Conservation (phyloP, 2,797 vertebrate genomes). For the Leptoclinus maculatus region DNA sequence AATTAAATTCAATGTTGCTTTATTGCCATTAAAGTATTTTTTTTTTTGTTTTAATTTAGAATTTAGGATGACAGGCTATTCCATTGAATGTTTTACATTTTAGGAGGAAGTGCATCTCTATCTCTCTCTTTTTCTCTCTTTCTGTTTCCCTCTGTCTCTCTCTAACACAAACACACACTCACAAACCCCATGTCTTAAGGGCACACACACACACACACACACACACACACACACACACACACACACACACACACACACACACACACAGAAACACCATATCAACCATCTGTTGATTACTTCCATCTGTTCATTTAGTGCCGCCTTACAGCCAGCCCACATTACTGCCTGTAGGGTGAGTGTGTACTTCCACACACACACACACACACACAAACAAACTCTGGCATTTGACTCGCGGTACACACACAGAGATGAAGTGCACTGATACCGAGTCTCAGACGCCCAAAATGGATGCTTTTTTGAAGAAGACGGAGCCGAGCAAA, state of each 20-base stretch:
- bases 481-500: slow-evolving; percentile 29
- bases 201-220: not conserved
- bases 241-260: slow-evolving; percentile 19
- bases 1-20: no score
- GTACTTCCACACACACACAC: slow-evolving; percentile 9
- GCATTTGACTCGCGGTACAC: not conserved
- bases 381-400: not conserved
- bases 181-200: no score
- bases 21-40: no score
- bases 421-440: slow-evolving; percentile 37
- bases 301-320: slow-evolving; percentile 61
- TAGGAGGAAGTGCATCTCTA: no score
- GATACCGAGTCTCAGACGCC: slow-evolving; percentile 37
- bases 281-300: slow-evolving; percentile 66
- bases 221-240: slow-evolving; percentile 5
- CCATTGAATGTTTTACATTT: no score
- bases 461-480: slow-evolving; percentile 49
- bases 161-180: no score
- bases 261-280: slow-evolving; percentile 52
- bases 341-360: slow-evolving; percentile 35
- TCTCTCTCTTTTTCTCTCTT: no score
- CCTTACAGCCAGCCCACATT: slow-evolving; percentile 36
- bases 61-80: no score
- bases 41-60: no score
- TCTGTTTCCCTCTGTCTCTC: no score